phyloP scores from a whole-genome alignment of 2,797 vertebrate species.

The Miichthys miiuy region DNA sequence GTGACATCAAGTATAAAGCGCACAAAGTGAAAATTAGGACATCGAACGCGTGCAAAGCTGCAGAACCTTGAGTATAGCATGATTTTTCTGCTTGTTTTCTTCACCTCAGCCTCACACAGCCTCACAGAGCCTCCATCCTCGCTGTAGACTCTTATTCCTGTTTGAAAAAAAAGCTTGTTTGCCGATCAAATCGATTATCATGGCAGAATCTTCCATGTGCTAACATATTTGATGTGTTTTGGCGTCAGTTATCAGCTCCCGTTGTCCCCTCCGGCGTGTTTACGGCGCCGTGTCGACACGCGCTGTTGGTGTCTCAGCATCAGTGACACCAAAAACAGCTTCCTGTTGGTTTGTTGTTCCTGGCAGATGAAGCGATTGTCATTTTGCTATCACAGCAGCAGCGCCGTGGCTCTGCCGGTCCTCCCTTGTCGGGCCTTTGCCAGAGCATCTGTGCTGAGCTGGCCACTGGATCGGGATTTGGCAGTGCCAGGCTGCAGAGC shows the following conservation, averaged over 20 bases:
- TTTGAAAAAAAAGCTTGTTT: background rate
- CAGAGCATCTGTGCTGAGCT: slow-evolving; percentile 62
- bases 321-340: slow-evolving; percentile 33
- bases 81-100: background rate
- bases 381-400: slow-evolving; percentile 23
- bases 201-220: background rate
- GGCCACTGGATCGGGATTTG: slow-evolving; percentile 41
- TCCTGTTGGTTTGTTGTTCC: slow-evolving; percentile 37
- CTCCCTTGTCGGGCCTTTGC: slow-evolving; percentile 12
- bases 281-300: background rate
- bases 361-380: slow-evolving; percentile 36
- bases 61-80: too few species aligned
- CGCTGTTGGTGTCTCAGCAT: background rate
- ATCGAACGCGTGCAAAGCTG: too few species aligned
- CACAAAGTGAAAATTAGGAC: too few species aligned
- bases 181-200: too few species aligned
- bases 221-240: background rate
- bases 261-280: slow-evolving; percentile 1
- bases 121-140: background rate
- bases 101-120: too few species aligned
- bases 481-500: slow-evolving; percentile 13
- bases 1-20: too few species aligned
- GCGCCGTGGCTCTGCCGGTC: background rate
- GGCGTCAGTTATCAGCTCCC: background rate
- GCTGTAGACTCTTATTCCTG: background rate